Conservation (phyloP, 2,888 invertebrate genomes). For the Monopis laevigella region DNA sequence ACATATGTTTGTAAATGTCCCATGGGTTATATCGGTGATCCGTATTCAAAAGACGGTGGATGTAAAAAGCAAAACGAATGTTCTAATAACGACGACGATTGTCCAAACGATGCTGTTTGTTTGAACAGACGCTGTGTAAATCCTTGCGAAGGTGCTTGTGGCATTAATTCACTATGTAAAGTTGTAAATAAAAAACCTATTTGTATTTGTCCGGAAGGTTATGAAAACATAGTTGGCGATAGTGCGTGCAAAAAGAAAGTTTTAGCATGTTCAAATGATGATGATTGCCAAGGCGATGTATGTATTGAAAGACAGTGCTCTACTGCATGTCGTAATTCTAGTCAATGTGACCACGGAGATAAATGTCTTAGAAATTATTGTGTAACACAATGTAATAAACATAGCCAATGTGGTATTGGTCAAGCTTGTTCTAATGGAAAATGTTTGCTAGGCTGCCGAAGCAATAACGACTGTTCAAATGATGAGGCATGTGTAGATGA, state of each 20-base stretch:
- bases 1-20: slow-evolving; percentile 85
- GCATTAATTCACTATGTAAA: slow-evolving; percentile 82
- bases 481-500: slow-evolving; percentile 85
- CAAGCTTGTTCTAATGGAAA: slow-evolving; percentile 84
- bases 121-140: slow-evolving; percentile 76
- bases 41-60: slow-evolving; percentile 68
- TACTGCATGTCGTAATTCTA: slow-evolving; percentile 78
- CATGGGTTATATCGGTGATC: slow-evolving; percentile 79
- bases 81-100: slow-evolving; percentile 75
- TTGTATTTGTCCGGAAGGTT: slow-evolving; percentile 83
- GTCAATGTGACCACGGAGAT: slow-evolving; percentile 83
- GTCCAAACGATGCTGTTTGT: slow-evolving; percentile 79
- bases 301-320: slow-evolving; percentile 88
- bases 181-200: slow-evolving; percentile 78
- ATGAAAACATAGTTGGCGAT: slow-evolving; percentile 69
- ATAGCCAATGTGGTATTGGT: slow-evolving; percentile 80
- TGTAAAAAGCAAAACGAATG: slow-evolving; percentile 83
- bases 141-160: slow-evolving; percentile 85
- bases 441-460: slow-evolving; percentile 85
- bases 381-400: slow-evolving; percentile 79
- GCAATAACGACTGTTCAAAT: slow-evolving; percentile 80
- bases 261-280: slow-evolving; percentile 72
- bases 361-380: slow-evolving; percentile 82
- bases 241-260: slow-evolving; percentile 77
- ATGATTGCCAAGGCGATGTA: slow-evolving; percentile 80